These are phyloP conservation scores for Zoanthus solanderi DNA, from an alignment of 92 coral and sea anemone species.

Conservation along the genomic window DNA sequence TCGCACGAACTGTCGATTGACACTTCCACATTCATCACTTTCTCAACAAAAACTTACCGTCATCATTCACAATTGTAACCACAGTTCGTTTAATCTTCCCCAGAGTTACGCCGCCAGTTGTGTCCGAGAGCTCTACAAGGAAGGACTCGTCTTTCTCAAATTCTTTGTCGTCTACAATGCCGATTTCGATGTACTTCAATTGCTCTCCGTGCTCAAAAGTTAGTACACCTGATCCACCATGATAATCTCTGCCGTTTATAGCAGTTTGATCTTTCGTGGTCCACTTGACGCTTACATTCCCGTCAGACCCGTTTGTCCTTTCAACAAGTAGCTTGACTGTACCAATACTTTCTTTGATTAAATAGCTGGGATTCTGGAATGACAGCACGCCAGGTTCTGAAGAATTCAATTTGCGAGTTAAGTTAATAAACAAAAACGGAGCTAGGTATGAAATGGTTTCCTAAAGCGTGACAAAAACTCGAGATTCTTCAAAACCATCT, in stretches of 20 bases:
- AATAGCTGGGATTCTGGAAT: constrained; percentile 93
- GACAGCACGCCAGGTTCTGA: constrained; percentile 93
- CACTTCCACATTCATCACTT: no score
- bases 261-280: constrained; percentile 89
- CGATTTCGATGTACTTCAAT: constrained; percentile 79
- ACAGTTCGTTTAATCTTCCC: constrained; percentile 84
- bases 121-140: constrained; percentile 75
- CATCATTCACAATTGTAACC: constrained; percentile 92
- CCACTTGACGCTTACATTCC: constrained; percentile 87
- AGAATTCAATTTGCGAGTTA: not conserved
- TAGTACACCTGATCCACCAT: constrained; percentile 84
- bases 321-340: constrained; percentile 79
- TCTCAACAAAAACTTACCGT: constrained; percentile 73
- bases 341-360: constrained; percentile 96
- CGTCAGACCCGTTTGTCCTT: constrained; percentile 92
- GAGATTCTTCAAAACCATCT: no score
- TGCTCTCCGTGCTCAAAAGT: constrained; percentile 94
- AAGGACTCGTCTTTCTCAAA: constrained; percentile 96
- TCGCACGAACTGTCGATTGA: no score
- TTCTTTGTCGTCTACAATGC: constrained; percentile 89
- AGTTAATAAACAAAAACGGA: not conserved
- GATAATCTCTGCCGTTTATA: constrained; percentile 86
- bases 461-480: no score
- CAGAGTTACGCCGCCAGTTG: constrained; percentile 89
- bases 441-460: no score